phyloP scores from a whole-genome alignment of 2,113 vertebrate genomes.

The Morone chrysops region DNA sequence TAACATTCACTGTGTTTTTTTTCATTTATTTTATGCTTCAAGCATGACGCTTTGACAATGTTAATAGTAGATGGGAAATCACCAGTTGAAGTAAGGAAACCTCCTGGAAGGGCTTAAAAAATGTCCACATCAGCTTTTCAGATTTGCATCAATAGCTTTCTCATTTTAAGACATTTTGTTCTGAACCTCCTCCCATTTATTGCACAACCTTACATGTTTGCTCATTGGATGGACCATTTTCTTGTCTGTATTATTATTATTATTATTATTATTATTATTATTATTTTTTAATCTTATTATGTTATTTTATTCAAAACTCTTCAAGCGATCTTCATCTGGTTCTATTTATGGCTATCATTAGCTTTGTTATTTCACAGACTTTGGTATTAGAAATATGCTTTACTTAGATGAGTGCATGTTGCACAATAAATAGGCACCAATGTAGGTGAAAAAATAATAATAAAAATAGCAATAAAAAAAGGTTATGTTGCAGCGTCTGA shows the following conservation, averaged over 20 bases:
- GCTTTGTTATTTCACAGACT: not conserved
- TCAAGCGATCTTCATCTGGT: not conserved
- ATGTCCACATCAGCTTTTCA: not conserved
- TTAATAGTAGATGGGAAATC: not conserved
- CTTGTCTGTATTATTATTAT: not conserved
- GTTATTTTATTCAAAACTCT: not conserved
- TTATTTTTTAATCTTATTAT: not conserved
- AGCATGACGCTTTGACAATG: too few species aligned
- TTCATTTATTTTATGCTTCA: too few species aligned
- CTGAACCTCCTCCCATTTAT: not conserved
- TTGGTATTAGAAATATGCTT: not conserved
- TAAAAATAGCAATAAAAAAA: not conserved
- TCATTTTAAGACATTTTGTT: not conserved
- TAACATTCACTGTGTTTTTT: too few species aligned
- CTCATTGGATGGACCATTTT: not conserved
- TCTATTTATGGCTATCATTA: not conserved
- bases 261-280: not conserved
- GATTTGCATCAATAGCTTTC: not conserved
- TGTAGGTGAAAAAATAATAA: not conserved
- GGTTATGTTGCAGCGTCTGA: not conserved
- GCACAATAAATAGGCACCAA: not conserved
- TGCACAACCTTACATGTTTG: not conserved
- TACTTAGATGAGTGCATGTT: not conserved
- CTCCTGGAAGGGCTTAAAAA: not conserved
- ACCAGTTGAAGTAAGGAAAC: not conserved